phyloP scores from a whole-genome alignment of 2,888 invertebrate species.

The Cetonia aurata region DNA sequence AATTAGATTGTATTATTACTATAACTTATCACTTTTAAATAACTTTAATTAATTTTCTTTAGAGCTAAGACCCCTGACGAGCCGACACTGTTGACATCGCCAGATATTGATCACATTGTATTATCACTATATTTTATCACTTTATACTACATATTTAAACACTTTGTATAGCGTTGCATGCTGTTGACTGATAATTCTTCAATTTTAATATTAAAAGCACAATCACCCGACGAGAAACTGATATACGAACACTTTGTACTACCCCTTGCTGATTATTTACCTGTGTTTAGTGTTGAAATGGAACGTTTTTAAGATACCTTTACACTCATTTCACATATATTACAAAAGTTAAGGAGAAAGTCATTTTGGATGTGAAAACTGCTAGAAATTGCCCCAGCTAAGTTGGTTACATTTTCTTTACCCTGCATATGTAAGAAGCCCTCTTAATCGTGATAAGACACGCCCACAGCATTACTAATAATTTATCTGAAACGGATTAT shows the following conservation, averaged over 20 bases:
- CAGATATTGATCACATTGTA: no score
- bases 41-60: no score
- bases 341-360: background rate
- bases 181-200: no score
- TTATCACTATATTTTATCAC: no score
- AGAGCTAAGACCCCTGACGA: no score
- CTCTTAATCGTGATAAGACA: background rate
- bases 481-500: background rate
- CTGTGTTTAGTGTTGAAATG: no score
- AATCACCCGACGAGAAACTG: constrained; percentile 18
- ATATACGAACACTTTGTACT: background rate
- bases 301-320: background rate
- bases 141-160: no score
- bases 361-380: background rate
- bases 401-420: constrained; percentile 44
- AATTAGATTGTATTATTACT: no score
- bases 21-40: no score
- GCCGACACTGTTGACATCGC: no score
- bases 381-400: constrained; percentile 23
- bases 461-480: background rate
- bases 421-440: constrained; percentile 4
- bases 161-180: no score
- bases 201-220: background rate
- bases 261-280: no score
- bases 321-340: constrained; percentile 1